phyloP scores from a whole-genome alignment of 2,888 invertebrate species.

The Dynastes hyllus region DNA sequence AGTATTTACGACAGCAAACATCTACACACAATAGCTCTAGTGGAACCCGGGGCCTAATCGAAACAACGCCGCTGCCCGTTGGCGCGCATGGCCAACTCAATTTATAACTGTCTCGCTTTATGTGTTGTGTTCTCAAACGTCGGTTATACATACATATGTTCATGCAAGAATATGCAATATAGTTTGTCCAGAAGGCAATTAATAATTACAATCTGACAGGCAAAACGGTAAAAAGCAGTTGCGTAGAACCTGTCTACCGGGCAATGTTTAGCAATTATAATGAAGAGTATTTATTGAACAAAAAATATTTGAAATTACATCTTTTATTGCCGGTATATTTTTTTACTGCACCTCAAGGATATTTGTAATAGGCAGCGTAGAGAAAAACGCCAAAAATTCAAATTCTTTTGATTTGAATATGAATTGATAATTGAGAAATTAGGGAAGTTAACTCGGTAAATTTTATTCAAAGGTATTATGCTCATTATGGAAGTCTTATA shows the following conservation, averaged over 20 bases:
- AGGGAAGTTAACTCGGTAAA: not conserved
- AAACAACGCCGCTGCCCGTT: too few relatives aligned
- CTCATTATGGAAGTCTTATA: not conserved
- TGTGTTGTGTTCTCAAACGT: not conserved
- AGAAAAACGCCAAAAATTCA: not conserved
- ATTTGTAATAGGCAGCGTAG: not conserved
- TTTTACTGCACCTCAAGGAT: not conserved
- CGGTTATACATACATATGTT: not conserved
- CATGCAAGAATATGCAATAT: constrained; percentile 4
- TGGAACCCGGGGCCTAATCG: too few relatives aligned
- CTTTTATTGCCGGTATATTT: not conserved
- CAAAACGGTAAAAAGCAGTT: constrained; percentile 15
- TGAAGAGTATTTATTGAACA: constrained; percentile 10
- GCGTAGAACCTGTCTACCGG: constrained; percentile 7
- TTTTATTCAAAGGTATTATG: not conserved
- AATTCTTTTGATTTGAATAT: constrained; percentile 1
- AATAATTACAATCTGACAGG: constrained; percentile 16
- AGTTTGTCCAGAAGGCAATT: not conserved
- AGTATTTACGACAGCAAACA: too few relatives aligned
- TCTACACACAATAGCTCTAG: too few relatives aligned
- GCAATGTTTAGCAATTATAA: constrained; percentile 22
- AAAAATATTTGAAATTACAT: constrained; percentile 9
- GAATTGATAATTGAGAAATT: not conserved
- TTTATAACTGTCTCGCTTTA: not conserved
- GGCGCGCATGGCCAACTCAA: too few relatives aligned